Base-by-base conservation (phyloP, 1,140 invertebrate species). In the Drosophila equinoxialis region DNA sequence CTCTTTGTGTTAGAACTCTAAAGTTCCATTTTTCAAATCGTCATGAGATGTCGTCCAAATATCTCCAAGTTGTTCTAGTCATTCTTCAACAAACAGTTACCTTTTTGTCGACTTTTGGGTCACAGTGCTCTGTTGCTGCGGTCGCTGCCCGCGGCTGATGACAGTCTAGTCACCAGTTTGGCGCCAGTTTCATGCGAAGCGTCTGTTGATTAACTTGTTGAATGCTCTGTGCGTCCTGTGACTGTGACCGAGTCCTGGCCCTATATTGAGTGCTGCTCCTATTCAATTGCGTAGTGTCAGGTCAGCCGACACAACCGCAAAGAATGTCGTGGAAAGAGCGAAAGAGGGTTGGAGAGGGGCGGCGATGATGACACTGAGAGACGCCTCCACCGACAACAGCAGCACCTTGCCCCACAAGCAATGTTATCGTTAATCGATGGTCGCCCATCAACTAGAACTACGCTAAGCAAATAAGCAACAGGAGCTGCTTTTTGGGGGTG, bases 151-250 rank as follows among this genome's bases (percentile, higher is more conserved):
- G 41, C 64, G 60, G 69, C 42, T 59, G 81, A 74, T 78, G 84
- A 82, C 74, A 77, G 74, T 55, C 66, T 61, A 64, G 65, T 69
- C 71, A 59, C 71, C 74, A 41, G 20, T 17, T 33, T 65, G 87
- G 84, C 84, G 84, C 80, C 84, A 87, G 84, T 87, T 87, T 78
- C 70, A 81, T 81, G 81, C 84, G 74, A 90, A 79, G 79, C 84
- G 84, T 89, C 79, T 77, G 84, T 89, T 87, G 84, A 89, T 87
- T 87, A 87, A 87, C 84, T 87, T 87, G 84, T 87, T 87, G 84
- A 84, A 89, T 84, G 79, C 83, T 84, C 83, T 84, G 79, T 84
- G 83, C 83, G 69, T 89, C 79, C 71, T 79, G 61, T 66, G 55
- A 26, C 61, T 70, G 48, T 48, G 17, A 30, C 11, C 59, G 10